Evolutionary conservation across 2,888 invertebrate species (phyloP).

Genomic region (Thereva unica): DNA sequence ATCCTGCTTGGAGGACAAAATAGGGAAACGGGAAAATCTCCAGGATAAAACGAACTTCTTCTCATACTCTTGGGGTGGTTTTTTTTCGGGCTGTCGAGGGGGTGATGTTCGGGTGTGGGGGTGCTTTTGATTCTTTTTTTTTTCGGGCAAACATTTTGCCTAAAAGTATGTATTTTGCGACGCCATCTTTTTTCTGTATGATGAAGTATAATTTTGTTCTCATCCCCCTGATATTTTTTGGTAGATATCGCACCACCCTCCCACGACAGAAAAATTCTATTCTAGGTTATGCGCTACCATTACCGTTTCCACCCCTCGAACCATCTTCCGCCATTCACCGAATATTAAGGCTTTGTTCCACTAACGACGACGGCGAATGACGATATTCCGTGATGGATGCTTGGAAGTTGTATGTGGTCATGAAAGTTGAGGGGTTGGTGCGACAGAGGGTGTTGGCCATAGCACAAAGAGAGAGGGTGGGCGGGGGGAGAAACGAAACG

Average conservation of each 20-base stretch:
- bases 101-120: background rate
- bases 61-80: background rate
- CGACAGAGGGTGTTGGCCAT: background rate
- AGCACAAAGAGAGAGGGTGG: background rate
- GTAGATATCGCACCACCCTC: conserved; percentile 14
- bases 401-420: conserved; percentile 32
- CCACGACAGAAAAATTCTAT: conserved; percentile 1
- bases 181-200: conserved; percentile 35
- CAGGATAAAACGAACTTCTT: conserved; percentile 27
- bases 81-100: background rate
- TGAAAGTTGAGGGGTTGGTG: conserved; percentile 20
- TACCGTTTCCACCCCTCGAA: conserved; percentile 2
- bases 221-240: background rate
- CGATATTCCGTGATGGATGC: conserved; percentile 30
- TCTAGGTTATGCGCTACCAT: conserved; percentile 21
- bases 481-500: background rate
- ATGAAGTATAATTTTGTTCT: conserved; percentile 33
- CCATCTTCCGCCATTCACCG: too few species aligned
- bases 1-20: conserved; percentile 27
- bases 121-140: conserved; percentile 17
- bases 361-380: conserved; percentile 32
- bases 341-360: conserved; percentile 28
- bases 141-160: conserved; percentile 27
- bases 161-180: conserved; percentile 35
- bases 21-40: conserved; percentile 29